These are phyloP conservation scores for Melieria picta DNA, from an alignment of 2,888 invertebrate species.

Conservation along the genomic window DNA sequence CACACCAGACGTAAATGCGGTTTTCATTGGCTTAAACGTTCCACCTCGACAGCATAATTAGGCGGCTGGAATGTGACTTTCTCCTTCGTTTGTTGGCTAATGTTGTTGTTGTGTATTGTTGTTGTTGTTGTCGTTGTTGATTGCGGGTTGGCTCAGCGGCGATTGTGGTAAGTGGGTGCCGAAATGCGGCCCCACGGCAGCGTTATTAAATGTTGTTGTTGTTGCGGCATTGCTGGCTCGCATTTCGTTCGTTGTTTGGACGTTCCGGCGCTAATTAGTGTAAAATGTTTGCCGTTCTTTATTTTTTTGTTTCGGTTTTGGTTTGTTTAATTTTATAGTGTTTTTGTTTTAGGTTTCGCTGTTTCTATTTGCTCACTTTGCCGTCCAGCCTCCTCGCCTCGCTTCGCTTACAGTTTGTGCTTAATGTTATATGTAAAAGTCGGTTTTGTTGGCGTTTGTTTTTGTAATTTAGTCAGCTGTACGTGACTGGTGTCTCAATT, in stretches of 20 bases:
- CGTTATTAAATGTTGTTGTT: no score
- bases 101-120: not conserved
- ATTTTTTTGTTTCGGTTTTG: not conserved
- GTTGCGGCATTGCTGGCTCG: no score
- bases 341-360: no score
- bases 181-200: no score
- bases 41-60: conserved; percentile 4
- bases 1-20: conserved; percentile 5
- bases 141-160: no score
- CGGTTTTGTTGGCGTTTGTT: no score
- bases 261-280: conserved; percentile 16
- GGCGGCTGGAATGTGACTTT: conserved; percentile 3
- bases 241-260: no score
- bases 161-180: no score
- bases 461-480: not conserved
- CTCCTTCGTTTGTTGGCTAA: not conserved
- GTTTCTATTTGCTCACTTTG: no score
- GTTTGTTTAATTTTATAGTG: not conserved
- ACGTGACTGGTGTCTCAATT: conserved; percentile 18
- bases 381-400: no score
- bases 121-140: not conserved
- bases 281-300: conserved; percentile 9
- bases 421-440: no score
- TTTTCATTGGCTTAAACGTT: conserved; percentile 12
- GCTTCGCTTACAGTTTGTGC: no score